phyloP scores from a whole-genome alignment of 2,797 vertebrate species.

The Hippocampus kuda region DNA sequence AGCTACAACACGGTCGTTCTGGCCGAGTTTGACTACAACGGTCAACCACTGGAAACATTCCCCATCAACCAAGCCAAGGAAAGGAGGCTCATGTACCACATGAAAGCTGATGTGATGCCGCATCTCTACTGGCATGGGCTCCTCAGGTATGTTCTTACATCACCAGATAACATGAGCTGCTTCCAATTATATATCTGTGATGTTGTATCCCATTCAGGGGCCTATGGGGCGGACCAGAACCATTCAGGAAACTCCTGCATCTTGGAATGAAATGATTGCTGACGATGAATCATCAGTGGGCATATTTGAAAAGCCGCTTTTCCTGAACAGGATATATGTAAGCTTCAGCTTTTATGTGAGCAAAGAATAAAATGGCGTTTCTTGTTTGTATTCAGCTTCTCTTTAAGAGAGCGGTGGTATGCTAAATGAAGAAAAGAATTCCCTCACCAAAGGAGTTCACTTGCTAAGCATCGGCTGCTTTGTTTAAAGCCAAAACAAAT shows the following conservation, averaged over 20 bases:
- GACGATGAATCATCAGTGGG: neutral
- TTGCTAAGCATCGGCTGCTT: no score
- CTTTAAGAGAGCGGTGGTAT: neutral
- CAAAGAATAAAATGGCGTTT: neutral
- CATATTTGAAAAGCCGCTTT: neutral
- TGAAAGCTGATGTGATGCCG: constrained; percentile 95
- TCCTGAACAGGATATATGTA: neutral
- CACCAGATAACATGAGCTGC: neutral
- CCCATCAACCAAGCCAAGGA: constrained; percentile 92
- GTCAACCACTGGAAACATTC: constrained; percentile 88
- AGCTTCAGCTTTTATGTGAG: neutral
- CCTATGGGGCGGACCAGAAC: constrained; percentile 88
- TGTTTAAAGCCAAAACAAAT: no score
- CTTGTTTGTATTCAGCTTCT: neutral
- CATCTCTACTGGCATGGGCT: constrained; percentile 88
- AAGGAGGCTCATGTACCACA: constrained; percentile 79
- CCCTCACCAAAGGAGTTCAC: no score
- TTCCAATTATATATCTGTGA: neutral
- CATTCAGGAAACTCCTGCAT: constrained; percentile 81
- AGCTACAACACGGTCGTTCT: constrained; percentile 85
- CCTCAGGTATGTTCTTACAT: constrained; percentile 72
- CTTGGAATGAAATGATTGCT: constrained; percentile 78
- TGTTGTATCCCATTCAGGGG: constrained; percentile 65
- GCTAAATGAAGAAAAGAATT: no score
- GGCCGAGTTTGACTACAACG: constrained; percentile 87